Base-by-base conservation (phyloP, 2,888 invertebrate species). In the Troglohyphantes excavatus region DNA sequence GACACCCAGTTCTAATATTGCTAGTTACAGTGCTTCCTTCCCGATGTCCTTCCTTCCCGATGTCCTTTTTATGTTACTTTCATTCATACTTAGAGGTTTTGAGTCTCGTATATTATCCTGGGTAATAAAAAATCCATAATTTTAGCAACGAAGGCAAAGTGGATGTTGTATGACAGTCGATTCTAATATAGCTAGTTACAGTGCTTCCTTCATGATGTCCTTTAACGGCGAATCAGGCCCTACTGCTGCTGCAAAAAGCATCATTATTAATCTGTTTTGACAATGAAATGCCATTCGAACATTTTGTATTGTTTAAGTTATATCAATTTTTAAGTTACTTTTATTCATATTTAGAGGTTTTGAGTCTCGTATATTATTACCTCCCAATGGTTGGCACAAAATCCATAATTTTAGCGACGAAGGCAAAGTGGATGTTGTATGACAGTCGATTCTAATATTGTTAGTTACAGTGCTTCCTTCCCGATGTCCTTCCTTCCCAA, bases 341-440 rank as follows among this genome's bases (percentile, higher is more conserved):
- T 39, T 2, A 7, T 39, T 39, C 39, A 39, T 39, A 13, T 2
- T 39, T 7, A 13, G 13, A 39, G 39, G 3, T 39, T 39, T 39
- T 39, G 9, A 39, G n/a, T n/a, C n/a, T n/a, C n/a, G n/a, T n/a
- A n/a, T n/a, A n/a, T n/a, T n/a, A n/a, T n/a, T n/a, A n/a, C n/a
- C n/a, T n/a, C n/a, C n/a, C n/a, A n/a, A n/a, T n/a, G n/a, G n/a
- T n/a, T n/a, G 65, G 19, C 82, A 82, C 61, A 72, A 29, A 70
- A 19, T 82, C 6, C 33, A 29, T 9, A 23, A 29, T 39, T 61
- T 68, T 61, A 59, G 72, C 23, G 39, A 72, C 72, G 26, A 61
- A 39, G n/a, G 21, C 23, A n/a, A 72, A 61, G 61, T 39, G 61
- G 53, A 81, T 39, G 33, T 19, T 81, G 67, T 68, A 46, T 46